Evolutionary conservation across 2,113 vertebrate genomes (phyloP).

Genomic region (Epinephelus cyanopodus): DNA sequence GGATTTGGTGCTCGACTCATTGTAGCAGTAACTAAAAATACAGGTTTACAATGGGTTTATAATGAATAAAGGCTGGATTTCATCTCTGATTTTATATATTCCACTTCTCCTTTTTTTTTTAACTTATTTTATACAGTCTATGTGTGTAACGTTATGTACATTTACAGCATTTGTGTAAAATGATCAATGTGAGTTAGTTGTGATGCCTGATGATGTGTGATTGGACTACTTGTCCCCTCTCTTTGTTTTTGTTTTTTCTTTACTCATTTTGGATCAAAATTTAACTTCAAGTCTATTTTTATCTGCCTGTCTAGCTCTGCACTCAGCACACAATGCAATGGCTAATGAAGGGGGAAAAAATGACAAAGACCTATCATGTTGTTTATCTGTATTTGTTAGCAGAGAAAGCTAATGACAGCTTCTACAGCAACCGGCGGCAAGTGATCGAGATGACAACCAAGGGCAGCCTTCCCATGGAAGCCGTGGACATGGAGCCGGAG

Average conservation of each 20-base stretch:
- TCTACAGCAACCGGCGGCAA: slow-evolving; percentile 91
- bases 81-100: background rate
- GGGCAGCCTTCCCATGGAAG: slow-evolving; percentile 92
- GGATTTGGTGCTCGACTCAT: background rate
- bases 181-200: background rate
- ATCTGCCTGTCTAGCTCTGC: background rate
- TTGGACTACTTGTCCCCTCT: background rate
- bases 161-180: background rate
- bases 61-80: too few relatives aligned
- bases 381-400: slow-evolving; percentile 81
- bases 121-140: too few relatives aligned
- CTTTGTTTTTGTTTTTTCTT: background rate
- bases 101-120: background rate
- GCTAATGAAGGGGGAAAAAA: background rate
- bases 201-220: background rate
- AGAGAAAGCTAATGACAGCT: slow-evolving; percentile 93
- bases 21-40: background rate
- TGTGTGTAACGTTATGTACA: background rate
- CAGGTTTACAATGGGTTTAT: background rate
- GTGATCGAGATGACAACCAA: slow-evolving; percentile 90
- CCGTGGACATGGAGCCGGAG: slow-evolving; percentile 87
- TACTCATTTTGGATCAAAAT: background rate
- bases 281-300: background rate
- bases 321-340: slow-evolving; percentile 5
- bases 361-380: background rate